phyloP scores from a whole-genome alignment of 2,888 invertebrate species.

The Cephus nigrinus region DNA sequence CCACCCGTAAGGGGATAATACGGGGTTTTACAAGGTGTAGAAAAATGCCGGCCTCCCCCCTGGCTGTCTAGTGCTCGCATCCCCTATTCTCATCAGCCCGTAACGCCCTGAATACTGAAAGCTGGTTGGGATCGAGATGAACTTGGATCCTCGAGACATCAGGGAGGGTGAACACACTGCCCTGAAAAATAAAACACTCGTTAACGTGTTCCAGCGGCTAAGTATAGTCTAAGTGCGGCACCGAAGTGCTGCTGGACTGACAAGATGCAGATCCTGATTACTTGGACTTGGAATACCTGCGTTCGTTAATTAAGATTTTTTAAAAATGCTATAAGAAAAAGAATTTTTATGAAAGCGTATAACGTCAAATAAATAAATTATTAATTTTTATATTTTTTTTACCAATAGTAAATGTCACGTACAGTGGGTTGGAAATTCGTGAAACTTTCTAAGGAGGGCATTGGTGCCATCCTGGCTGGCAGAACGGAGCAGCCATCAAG shows the following conservation, averaged over 20 bases:
- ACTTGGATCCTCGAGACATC: slow-evolving; percentile 6
- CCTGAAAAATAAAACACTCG: slow-evolving; percentile 46
- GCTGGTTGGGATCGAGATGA: neutral
- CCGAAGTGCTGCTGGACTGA: slow-evolving; percentile 19
- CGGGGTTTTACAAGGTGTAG: neutral
- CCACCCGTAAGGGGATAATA: neutral
- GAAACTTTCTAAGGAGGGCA: slow-evolving; percentile 31
- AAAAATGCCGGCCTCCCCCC: neutral
- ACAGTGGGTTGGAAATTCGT: neutral
- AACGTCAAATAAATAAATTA: neutral
- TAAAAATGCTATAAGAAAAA: neutral
- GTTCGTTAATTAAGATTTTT: neutral
- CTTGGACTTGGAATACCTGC: neutral
- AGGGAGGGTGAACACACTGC: slow-evolving; percentile 25
- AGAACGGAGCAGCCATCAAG: neutral
- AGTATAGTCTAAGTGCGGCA: slow-evolving; percentile 16
- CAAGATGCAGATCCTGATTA: neutral
- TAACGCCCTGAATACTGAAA: neutral
- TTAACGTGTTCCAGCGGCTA: slow-evolving; percentile 35
- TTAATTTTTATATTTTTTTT: neutral
- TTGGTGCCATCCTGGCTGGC: slow-evolving; percentile 42
- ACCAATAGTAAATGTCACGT: neutral
- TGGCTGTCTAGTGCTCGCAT: neutral
- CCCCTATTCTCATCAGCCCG: neutral
- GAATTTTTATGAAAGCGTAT: neutral